phyloP scores from a whole-genome alignment of 1,140 invertebrate genomes.

The Bombus confusus region DNA sequence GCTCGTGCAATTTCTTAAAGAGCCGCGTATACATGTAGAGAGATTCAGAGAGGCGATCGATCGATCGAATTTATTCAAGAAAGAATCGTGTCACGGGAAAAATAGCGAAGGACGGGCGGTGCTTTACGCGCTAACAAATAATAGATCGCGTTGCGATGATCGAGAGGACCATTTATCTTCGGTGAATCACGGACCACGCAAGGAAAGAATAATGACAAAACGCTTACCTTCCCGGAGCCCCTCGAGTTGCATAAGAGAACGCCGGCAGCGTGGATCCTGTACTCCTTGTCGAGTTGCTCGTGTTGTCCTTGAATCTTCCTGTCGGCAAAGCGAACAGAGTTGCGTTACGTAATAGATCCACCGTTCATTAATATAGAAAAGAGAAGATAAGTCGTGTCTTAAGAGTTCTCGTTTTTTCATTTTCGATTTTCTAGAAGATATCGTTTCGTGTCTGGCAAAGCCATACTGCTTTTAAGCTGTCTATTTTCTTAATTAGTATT shows the following conservation, averaged over 20 bases:
- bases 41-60: neutral
- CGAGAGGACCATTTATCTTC: slow-evolving; percentile 61
- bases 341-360: neutral
- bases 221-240: slow-evolving; percentile 86
- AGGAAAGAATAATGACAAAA: slow-evolving; percentile 54
- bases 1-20: neutral
- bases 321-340: slow-evolving; percentile 50
- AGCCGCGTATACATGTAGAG: neutral
- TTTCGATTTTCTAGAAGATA: too few relatives aligned
- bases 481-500: neutral
- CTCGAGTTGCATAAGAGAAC: slow-evolving; percentile 86
- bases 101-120: slow-evolving; percentile 29
- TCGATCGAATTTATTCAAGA: slow-evolving; percentile 42
- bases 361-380: neutral
- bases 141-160: slow-evolving; percentile 55
- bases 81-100: slow-evolving; percentile 26
- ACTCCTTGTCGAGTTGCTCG: slow-evolving; percentile 88
- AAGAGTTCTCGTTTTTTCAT: neutral
- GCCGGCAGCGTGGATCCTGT: slow-evolving; percentile 86
- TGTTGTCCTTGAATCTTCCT: slow-evolving; percentile 89
- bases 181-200: slow-evolving; percentile 28
- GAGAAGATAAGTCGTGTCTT: too few relatives aligned
- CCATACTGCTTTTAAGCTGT: too few relatives aligned
- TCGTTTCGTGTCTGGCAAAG: too few relatives aligned
- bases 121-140: slow-evolving; percentile 49